Evolutionary conservation across 1,140 invertebrate species (phyloP).

Genomic region (Ceratina calcarata): DNA sequence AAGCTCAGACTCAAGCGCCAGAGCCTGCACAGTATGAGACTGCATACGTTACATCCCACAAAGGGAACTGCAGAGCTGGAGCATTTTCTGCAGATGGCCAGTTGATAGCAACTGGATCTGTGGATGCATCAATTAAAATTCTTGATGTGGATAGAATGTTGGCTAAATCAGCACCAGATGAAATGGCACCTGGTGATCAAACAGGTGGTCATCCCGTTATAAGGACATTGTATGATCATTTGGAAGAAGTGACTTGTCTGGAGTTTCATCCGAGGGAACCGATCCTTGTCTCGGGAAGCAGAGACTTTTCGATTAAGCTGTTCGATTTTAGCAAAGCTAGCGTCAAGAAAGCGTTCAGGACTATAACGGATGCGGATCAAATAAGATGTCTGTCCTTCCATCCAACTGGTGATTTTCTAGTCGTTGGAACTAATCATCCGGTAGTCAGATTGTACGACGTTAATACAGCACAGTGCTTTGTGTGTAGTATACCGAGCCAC

Average conservation of each 20-base stretch:
- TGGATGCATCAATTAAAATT: conserved; percentile 99
- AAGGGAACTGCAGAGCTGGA: conserved; percentile 96
- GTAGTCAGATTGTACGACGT: conserved; percentile 96
- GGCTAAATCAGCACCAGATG: conserved; percentile 94
- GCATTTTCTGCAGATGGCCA: conserved; percentile 97
- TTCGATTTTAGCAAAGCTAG: conserved; percentile 99
- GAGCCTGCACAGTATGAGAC: conserved; percentile 98
- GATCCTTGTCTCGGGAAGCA: conserved; percentile 95
- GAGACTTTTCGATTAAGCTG: conserved; percentile 96
- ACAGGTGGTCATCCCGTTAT: conserved; percentile 98
- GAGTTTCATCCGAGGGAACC: conserved; percentile 98
- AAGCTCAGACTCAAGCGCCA: conserved; percentile 92
- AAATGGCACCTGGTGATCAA: conserved; percentile 88
- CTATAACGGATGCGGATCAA: conserved; percentile 94
- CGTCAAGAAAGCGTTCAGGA: conserved; percentile 98
- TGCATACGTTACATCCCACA: conserved; percentile 99
- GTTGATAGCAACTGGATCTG: conserved; percentile 98
- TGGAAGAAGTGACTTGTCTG: conserved; percentile 97
- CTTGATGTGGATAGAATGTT: conserved; percentile 98
- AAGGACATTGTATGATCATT: conserved; percentile 98
- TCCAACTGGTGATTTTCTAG: conserved; percentile 95
- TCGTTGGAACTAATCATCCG: conserved; percentile 96
- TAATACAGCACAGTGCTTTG: conserved; percentile 97
- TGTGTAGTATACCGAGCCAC: conserved; percentile 93
- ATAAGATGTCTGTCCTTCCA: conserved; percentile 96